phyloP scores from a whole-genome alignment of 2,113 vertebrate genomes.

The Cnemophilus loriae region DNA sequence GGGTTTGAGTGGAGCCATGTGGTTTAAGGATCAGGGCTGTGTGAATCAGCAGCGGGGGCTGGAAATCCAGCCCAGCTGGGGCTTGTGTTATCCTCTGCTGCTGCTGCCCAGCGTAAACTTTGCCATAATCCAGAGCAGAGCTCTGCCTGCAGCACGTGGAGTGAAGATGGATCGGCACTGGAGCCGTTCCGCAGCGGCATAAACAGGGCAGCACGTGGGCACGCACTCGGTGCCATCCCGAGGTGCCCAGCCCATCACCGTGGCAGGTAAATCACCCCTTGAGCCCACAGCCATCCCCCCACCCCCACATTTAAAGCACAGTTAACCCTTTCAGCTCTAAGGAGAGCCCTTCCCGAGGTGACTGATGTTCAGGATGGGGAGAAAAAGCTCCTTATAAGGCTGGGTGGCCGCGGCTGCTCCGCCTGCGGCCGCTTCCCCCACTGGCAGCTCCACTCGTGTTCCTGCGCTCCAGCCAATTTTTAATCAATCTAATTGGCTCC shows the following conservation, averaged over 20 bases:
- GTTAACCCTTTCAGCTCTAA: background rate
- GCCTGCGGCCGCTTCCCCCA: background rate
- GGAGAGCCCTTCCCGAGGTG: background rate
- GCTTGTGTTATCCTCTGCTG: background rate
- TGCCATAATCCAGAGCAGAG: background rate
- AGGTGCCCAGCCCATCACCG: background rate
- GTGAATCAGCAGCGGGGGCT: background rate
- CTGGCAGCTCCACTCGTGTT: background rate
- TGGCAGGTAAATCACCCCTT: accelerated
- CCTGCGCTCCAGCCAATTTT: constrained; percentile 31
- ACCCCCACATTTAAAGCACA: accelerated
- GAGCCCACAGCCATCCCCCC: background rate
- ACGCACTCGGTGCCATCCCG: accelerated
- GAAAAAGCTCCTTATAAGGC: background rate
- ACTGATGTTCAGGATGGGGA: background rate
- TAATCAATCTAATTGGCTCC: constrained; percentile 59
- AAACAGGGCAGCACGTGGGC: background rate
- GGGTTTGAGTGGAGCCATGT: background rate
- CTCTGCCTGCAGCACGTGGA: background rate
- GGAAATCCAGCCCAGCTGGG: background rate
- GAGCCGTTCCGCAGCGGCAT: background rate
- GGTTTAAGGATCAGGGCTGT: background rate
- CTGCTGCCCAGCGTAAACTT: background rate
- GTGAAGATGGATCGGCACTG: background rate
- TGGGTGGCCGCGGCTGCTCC: background rate